Conservation (phyloP, 1,140 invertebrate genomes). For the Branchinecta lynchi region DNA sequence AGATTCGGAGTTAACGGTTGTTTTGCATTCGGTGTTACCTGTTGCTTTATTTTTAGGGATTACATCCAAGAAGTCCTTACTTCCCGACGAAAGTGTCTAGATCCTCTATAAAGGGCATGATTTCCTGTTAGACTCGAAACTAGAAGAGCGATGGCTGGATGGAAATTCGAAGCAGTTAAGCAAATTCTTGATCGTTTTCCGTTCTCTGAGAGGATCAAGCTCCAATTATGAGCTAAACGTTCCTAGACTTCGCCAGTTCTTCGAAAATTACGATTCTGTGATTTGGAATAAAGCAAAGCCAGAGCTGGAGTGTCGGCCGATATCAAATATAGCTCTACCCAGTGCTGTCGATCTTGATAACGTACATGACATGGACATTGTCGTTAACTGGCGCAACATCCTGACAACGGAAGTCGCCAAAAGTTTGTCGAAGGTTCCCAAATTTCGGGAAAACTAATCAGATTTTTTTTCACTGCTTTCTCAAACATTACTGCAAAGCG, state of each 20-base stretch:
- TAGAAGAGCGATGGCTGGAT: not conserved
- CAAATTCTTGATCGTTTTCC: conserved; percentile 13
- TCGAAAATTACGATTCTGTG: not conserved
- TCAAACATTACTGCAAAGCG: conserved; percentile 10
- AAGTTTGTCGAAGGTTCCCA: not conserved
- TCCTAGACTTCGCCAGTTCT: not conserved
- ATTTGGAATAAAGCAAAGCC: not conserved
- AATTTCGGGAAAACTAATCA: not conserved
- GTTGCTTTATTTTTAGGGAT: no score
- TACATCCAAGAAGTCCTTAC: no score
- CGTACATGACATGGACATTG: not conserved
- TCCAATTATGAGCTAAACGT: not conserved
- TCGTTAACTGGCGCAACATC: not conserved
- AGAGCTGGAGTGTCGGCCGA: conserved; percentile 8
- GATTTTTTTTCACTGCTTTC: conserved; percentile 8
- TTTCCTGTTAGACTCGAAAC: not conserved
- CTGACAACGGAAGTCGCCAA: not conserved
- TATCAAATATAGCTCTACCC: not conserved
- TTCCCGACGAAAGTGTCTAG: conserved; percentile 3
- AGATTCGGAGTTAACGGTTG: no score
- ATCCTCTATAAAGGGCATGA: not conserved
- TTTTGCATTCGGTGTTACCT: no score
- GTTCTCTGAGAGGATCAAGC: not conserved
- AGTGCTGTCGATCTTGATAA: not conserved
- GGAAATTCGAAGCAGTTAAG: not conserved